phyloP scores from a whole-genome alignment of 37 sponge, comb jelly and placozoan species.

The Tethya wilhelma region DNA sequence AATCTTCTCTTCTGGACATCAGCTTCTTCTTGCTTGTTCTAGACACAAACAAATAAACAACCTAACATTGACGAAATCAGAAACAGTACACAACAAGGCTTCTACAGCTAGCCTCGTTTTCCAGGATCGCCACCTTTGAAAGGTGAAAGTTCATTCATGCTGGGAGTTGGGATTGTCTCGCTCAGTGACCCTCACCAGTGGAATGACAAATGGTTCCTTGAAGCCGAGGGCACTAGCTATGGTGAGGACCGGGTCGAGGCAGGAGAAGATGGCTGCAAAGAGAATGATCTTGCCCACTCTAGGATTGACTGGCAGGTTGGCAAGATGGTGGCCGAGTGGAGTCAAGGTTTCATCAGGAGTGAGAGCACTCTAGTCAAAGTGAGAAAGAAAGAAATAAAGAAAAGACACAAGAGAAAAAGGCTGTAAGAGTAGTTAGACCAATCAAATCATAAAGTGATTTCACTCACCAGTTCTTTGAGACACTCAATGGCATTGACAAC shows the following conservation, averaged over 20 bases:
- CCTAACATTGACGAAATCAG: not conserved
- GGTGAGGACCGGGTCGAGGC: slow-evolving; percentile 81
- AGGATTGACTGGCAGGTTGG: slow-evolving; percentile 86
- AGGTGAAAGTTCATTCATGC: too few species aligned
- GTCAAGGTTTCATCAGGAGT: slow-evolving; percentile 77
- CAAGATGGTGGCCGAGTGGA: slow-evolving; percentile 86
- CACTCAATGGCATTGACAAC: slow-evolving; percentile 46
- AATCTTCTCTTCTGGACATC: slow-evolving; percentile 58
- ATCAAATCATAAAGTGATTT: not conserved
- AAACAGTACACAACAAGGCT: not conserved
- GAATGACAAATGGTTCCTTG: slow-evolving; percentile 84
- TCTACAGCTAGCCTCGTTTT: not conserved
- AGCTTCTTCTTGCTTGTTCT: slow-evolving; percentile 79
- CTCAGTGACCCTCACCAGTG: slow-evolving; percentile 50
- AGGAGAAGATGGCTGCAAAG: slow-evolving; percentile 88
- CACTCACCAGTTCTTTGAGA: slow-evolving; percentile 62
- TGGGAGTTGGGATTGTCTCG: too few species aligned
- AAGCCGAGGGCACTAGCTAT: slow-evolving; percentile 73
- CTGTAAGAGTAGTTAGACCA: not conserved
- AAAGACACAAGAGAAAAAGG: not conserved
- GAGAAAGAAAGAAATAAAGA: not conserved
- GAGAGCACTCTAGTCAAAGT: slow-evolving; percentile 65
- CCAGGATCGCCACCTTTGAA: not conserved
- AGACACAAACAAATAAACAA: slow-evolving; percentile 1
- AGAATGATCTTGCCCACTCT: slow-evolving; percentile 86